A percentile compares a stretch with the other conserved stretches of the same genome.
Evolutionary conservation across 2,113 vertebrate genomes (phyloP).

Genomic region (Sinocyclocheilus grahami): DNA sequence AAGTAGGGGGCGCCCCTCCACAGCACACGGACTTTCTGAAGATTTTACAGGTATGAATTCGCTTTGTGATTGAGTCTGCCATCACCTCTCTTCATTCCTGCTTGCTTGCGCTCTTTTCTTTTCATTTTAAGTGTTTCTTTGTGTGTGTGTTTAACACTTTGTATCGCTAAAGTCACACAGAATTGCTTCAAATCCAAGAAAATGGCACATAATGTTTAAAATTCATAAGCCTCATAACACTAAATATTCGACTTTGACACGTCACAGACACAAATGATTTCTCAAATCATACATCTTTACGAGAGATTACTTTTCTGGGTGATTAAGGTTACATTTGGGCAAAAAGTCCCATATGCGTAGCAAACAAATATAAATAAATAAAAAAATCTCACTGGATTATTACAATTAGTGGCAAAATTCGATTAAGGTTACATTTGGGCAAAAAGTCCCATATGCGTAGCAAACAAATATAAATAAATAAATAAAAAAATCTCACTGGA

Average conservation of each 20-base stretch:
- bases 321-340: not conserved
- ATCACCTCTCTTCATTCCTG: constrained; percentile 35
- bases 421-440: not conserved
- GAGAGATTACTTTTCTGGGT: not conserved
- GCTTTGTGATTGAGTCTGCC: constrained; percentile 60
- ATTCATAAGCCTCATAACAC: not conserved
- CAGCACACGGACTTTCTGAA: constrained; percentile 97
- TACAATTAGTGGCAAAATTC: too few relatives aligned
- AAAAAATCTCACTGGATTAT: too few relatives aligned
- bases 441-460: not conserved
- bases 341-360: not conserved
- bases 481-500: too few relatives aligned
- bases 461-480: too few relatives aligned
- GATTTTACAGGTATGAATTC: constrained; percentile 89
- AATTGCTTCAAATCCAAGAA: not conserved
- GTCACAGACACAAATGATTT: not conserved
- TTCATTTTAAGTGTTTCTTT: constrained; percentile 6
- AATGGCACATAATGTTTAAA: not conserved
- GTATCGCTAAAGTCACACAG: not conserved
- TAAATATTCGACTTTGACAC: not conserved
- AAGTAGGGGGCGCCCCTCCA: constrained; percentile 98
- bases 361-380: too few relatives aligned
- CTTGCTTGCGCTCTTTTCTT: constrained; percentile 31
- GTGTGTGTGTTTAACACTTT: not conserved
- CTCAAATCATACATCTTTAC: not conserved